Base-by-base conservation (phyloP, 2,797 vertebrate species). In the Acanthurus tractus region DNA sequence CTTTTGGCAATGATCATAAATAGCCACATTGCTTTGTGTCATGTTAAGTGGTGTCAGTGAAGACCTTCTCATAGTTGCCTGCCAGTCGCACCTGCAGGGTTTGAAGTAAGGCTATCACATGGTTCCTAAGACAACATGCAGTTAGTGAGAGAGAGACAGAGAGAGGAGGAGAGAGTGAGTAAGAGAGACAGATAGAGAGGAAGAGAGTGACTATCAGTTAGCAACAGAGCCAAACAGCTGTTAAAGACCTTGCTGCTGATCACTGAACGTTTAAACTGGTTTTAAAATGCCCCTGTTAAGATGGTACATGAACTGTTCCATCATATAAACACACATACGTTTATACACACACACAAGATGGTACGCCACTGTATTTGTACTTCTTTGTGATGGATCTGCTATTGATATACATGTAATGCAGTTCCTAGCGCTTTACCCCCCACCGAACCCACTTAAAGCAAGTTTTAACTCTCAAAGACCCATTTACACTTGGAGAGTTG, bases 191-290 rank as follows among this genome's bases (percentile, higher is more conserved):
- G 46, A 42, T 23, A 44, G 36, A 15, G 36, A 8, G 42, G 29
- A 49, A 23, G 48, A 20, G 10, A 44, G 22, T 34, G 79, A 70
- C 63, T 57, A 77, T 66, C 46, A 23, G 56, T 13, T 59, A 65
- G 64, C 62, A 80, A 0, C 59, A 10, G 53, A 77, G 69, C 48
- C 57, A 38, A 17, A 50, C 73, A 61, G 29, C 48, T 57, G 52
- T 34, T 64, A 53, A 45, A 40, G 42, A 81, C 65, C 59, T 61
- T 9, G 34, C 68, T 82, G 79, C 88, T 81, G 66, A 45, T 65
- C 65, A 83, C 81, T 74, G 61, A 75, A 88, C 79, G 82, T 2
- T 8, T 3, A 88, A 79, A 63, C 64, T n/a, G 6, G 75, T 45
- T 71, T 15, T 18, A 7, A 34, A 34, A 34, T 34, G 29, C 29